Percentiles rank a stretch among this genome's conserved stretches.
These are phyloP conservation scores for Hesperia comma DNA, from an alignment of 2,888 invertebrate species.

Conservation along the genomic window DNA sequence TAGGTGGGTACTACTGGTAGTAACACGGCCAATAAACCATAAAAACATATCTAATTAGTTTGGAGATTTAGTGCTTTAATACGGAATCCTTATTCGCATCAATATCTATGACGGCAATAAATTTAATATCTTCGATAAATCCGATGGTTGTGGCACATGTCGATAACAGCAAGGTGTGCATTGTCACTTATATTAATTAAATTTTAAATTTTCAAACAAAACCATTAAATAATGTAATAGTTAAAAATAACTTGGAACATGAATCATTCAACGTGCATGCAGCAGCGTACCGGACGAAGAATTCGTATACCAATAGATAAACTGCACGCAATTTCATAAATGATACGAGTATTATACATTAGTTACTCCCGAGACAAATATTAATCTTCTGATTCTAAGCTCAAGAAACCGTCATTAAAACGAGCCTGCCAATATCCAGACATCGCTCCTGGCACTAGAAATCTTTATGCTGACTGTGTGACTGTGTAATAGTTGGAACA, in stretches of 20 bases:
- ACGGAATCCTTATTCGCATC: no score
- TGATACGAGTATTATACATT: conserved; percentile 19
- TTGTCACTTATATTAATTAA: no score
- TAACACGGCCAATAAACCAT: no score
- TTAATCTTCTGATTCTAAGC: conserved; percentile 28
- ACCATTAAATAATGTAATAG: background rate
- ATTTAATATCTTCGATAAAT: no score
- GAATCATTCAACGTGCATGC: background rate
- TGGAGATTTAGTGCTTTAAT: no score
- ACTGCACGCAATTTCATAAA: conserved; percentile 24
- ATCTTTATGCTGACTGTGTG: conserved; percentile 27
- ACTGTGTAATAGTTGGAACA: background rate
- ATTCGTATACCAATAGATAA: conserved; percentile 29
- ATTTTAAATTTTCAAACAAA: no score
- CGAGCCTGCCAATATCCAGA: conserved; percentile 29
- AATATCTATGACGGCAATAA: no score
- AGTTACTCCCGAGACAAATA: conserved; percentile 18
- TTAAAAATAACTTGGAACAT: background rate
- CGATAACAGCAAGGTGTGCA: no score
- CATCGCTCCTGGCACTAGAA: conserved; percentile 40
- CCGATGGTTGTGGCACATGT: no score
- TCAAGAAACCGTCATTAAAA: conserved; percentile 39
- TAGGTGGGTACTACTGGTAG: no score
- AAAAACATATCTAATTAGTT: no score
- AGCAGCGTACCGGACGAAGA: conserved; percentile 30